phyloP scores from a whole-genome alignment of 2,888 invertebrate species.

The Octodonta nipae region DNA sequence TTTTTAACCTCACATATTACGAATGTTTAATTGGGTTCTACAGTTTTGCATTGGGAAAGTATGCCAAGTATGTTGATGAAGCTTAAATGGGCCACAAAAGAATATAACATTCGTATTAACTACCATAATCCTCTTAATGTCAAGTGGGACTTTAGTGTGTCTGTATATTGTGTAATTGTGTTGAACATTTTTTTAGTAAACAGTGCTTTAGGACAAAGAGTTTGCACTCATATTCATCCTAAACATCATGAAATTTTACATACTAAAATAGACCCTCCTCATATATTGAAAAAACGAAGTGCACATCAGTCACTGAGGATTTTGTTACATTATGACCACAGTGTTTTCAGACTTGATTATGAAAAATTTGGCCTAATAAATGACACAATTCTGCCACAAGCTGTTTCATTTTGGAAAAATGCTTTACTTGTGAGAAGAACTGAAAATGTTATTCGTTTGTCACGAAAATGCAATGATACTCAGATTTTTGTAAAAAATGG shows the following conservation, averaged over 20 bases:
- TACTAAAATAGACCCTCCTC: conserved; percentile 66
- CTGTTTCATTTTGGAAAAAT: conserved; percentile 86
- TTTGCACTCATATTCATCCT: too few species aligned
- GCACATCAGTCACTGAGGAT: conserved; percentile 73
- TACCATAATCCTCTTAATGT: too few species aligned
- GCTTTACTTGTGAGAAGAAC: conserved; percentile 82
- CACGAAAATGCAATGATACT: conserved; percentile 77
- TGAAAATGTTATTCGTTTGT: conserved; percentile 71
- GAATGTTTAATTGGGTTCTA: too few species aligned
- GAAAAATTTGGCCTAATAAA: conserved; percentile 31
- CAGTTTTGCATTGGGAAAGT: too few species aligned
- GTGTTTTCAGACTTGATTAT: conserved; percentile 67
- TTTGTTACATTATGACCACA: conserved; percentile 72
- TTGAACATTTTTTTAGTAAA: too few species aligned
- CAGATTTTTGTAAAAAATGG: conserved; percentile 77
- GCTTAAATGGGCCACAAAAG: too few species aligned
- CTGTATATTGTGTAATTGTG: too few species aligned
- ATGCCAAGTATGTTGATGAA: too few species aligned
- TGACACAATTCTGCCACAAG: conserved; percentile 81
- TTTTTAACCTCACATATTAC: too few species aligned
- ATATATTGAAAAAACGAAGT: conserved; percentile 64
- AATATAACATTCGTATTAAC: too few species aligned
- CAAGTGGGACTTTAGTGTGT: too few species aligned
- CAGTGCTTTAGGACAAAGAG: too few species aligned
- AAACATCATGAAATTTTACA: conserved; percentile 78